A percentile compares a stretch with the other conserved stretches of the same genome.
Conservation (phyloP, 2,113 vertebrate species). For the Gorsachius goisagi region DNA sequence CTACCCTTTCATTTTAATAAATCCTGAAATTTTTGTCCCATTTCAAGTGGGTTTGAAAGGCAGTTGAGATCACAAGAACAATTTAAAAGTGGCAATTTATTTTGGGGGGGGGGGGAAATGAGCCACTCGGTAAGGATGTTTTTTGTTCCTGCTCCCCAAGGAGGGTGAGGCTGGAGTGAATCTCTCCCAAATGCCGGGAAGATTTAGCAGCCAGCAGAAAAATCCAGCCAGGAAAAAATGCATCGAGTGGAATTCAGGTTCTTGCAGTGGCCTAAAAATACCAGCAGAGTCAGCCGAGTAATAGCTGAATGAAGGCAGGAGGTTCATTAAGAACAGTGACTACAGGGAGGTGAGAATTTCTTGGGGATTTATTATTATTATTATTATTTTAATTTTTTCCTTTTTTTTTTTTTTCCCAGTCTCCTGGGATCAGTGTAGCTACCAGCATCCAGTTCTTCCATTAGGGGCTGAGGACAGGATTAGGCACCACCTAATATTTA, state of each 20-base stretch:
- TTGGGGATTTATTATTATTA: neutral
- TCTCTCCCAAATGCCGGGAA: fast-evolving
- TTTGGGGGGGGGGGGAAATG: neutral
- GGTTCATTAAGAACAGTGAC: neutral
- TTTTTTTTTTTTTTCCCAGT: fast-evolving
- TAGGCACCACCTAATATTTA: neutral
- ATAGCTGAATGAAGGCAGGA: neutral
- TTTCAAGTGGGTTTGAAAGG: neutral
- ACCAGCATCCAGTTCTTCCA: neutral
- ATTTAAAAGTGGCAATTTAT: neutral
- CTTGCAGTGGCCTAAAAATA: neutral
- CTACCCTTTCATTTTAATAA: neutral
- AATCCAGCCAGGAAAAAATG: neutral
- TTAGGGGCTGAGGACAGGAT: neutral
- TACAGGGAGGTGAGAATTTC: neutral
- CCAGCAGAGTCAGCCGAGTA: neutral
- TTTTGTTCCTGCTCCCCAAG: neutral
- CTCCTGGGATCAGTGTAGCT: neutral
- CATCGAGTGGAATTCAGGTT: neutral
- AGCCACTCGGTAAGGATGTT: neutral
- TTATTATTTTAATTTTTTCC: neutral
- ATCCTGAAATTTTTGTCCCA: neutral
- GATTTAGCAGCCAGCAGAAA: neutral
- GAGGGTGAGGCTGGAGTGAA: neutral
- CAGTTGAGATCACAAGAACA: neutral